phyloP scores from a whole-genome alignment of 37 sponge, comb jelly and placozoan species.

The Oopsacas minuta region DNA sequence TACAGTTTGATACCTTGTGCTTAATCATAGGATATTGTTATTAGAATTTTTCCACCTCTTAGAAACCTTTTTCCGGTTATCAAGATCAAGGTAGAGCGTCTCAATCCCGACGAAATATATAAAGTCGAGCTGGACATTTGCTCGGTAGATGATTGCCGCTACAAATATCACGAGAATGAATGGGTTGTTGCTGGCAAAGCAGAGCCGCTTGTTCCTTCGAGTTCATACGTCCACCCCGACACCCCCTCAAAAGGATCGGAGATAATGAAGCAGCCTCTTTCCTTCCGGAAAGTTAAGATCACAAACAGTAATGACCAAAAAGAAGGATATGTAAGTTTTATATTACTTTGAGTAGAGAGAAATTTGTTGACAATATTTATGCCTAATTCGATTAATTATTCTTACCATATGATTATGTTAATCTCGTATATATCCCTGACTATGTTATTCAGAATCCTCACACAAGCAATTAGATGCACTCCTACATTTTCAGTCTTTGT shows the following conservation, averaged over 20 bases:
- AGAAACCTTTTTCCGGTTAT: neutral
- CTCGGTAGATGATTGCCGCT: constrained; percentile 18
- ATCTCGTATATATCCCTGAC: neutral
- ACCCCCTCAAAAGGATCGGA: constrained; percentile 1
- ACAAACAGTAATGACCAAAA: constrained; percentile 12
- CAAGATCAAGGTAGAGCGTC: neutral
- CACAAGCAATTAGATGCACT: too few species aligned
- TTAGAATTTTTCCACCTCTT: neutral
- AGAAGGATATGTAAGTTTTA: neutral
- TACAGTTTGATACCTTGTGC: constrained; percentile 11
- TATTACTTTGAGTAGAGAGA: neutral
- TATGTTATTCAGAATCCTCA: too few species aligned
- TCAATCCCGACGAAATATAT: constrained; percentile 13
- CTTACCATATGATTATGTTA: neutral
- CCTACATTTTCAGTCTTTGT: too few species aligned
- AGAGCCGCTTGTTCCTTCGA: neutral
- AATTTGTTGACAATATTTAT: neutral
- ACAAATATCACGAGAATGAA: constrained; percentile 20
- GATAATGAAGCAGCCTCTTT: neutral
- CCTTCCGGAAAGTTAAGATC: constrained; percentile 22
- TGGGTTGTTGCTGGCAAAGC: constrained; percentile 21
- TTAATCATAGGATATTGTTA: neutral
- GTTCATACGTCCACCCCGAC: constrained; percentile 17
- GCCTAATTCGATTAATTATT: constrained; percentile 2
- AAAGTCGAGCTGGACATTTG: constrained; percentile 4